Base-by-base conservation (phyloP, 1,140 invertebrate species). In the Megalopta genalis region DNA sequence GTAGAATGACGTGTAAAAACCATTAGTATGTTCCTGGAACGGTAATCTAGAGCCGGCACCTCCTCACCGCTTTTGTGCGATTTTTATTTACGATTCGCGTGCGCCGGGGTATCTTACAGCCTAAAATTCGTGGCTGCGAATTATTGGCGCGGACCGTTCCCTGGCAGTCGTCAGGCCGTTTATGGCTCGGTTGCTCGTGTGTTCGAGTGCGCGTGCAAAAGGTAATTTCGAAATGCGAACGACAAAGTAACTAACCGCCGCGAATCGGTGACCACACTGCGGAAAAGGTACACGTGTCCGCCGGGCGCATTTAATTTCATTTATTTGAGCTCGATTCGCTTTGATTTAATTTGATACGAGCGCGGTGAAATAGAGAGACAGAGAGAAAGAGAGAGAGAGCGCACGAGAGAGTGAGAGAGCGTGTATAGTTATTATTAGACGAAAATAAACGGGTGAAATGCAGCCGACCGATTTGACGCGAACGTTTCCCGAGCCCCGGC, bases 231-330 rank as follows among this genome's bases (percentile, higher is more conserved):
- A 65, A 37, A 66, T 16, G 72, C 5, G 14, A 25, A 21, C 16
- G 62, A 57, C 32, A 74, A 54, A 74, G 72, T 74, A 74, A 74
- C 65, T 74, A 66, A 66, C 16, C 46, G 32, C 8, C 9, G 21
- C 27, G 16, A n/a, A 64, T 64, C 21, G 37, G 21, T 23, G 37
- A 65, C 9, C 21, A 12, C 32, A 7, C n/a, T 8, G 46, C 52
- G 12, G 39, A 66, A 65, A 74, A 74, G 27, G 62, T 9, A 10
- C 46, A 54, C n/a, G n/a, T 10, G 62, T 12, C 52, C 46, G 16
- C 46, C 39, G 37, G 71, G 37, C 14, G 18, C 46, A 18, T 64
- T 74, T 65, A 74, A 66, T 74, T 52, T 52, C 21, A 74, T 66
- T 74, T 54, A 57, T 54, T 74, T 39, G 12, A 32, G 27, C 25